phyloP scores from a whole-genome alignment of 2,797 vertebrate genomes.

The Megaceryle alcyon region DNA sequence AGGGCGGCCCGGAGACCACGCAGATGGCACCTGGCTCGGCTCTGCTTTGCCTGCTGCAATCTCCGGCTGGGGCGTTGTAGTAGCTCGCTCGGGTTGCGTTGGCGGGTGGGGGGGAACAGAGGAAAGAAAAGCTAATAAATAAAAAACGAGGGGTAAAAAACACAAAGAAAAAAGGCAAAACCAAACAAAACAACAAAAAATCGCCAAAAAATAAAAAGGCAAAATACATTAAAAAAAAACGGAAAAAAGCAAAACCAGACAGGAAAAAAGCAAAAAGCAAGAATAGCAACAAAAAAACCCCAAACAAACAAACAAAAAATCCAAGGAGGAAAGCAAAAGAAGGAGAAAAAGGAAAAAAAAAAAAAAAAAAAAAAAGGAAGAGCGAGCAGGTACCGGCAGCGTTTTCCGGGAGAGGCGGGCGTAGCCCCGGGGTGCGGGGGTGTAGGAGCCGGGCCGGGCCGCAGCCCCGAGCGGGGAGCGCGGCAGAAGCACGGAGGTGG shows the following conservation, averaged over 20 bases:
- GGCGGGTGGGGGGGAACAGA: not conserved
- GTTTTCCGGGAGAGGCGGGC: not conserved
- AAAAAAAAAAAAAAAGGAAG: too few relatives aligned
- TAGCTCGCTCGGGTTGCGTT: not conserved
- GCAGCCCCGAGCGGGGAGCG: not conserved
- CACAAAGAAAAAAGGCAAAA: rapidly evolving
- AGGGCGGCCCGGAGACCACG: not conserved
- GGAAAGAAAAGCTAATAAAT: not conserved
- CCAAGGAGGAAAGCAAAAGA: not conserved
- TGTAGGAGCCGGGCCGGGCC: not conserved
- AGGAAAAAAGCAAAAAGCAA: rapidly evolving
- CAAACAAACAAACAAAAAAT: not conserved
- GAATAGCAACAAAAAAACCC: rapidly evolving
- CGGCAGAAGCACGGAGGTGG: too few relatives aligned
- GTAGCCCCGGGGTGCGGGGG: not conserved
- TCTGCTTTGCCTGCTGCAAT: not conserved
- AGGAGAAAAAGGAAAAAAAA: too few relatives aligned
- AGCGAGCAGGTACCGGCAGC: not conserved
- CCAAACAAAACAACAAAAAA: not conserved
- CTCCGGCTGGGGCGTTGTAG: not conserved
- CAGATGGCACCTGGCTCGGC: not conserved
- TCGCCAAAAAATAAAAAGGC: too few relatives aligned
- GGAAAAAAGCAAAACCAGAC: rapidly evolving
- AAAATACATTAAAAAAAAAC: rapidly evolving
- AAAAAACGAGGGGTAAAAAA: rapidly evolving